A percentile compares a stretch with the other conserved stretches of the same genome.
Conservation (phyloP, 2,113 vertebrate species). For the Macaca nemestrina region DNA sequence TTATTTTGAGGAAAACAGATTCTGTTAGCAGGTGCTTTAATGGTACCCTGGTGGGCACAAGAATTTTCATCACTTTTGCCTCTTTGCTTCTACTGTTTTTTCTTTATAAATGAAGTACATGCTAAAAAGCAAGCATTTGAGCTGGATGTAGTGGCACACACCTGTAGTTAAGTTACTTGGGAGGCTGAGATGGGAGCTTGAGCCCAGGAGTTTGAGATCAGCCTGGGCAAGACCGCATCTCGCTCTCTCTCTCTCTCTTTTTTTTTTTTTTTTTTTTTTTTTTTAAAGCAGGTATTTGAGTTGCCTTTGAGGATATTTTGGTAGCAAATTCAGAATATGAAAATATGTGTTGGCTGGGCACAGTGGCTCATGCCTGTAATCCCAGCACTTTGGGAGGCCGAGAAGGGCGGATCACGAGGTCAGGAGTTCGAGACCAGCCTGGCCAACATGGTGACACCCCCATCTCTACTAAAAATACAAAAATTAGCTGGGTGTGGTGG, state of each 20-base stretch:
- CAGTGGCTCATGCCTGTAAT: too few relatives aligned
- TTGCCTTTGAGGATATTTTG: neutral
- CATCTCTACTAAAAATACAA: too few relatives aligned
- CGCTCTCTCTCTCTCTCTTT: too few relatives aligned
- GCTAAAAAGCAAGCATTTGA: neutral
- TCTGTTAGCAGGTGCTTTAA: neutral
- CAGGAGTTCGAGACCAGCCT: neutral
- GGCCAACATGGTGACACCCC: too few relatives aligned
- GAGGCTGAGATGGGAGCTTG: neutral
- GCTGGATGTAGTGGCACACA: neutral
- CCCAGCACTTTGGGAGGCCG: too few relatives aligned
- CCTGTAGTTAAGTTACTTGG: neutral
- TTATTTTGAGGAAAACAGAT: slow-evolving; percentile 42
- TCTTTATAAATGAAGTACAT: slow-evolving; percentile 1
- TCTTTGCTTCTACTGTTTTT: neutral
- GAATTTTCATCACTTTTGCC: neutral
- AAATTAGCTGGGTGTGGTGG: too few relatives aligned
- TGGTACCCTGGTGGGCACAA: neutral
- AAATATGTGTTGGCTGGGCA: neutral
- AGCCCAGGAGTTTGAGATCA: neutral
- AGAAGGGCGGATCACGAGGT: too few relatives aligned
- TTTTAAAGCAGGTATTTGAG: neutral
- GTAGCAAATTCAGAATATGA: neutral
- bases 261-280: too few relatives aligned
- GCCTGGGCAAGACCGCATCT: too few relatives aligned